A percentile compares a stretch with the other conserved stretches of the same genome.
These are phyloP conservation scores for Rhizomys pruinosus DNA, from an alignment of 2,113 vertebrate genomes.

Conservation along the genomic window DNA sequence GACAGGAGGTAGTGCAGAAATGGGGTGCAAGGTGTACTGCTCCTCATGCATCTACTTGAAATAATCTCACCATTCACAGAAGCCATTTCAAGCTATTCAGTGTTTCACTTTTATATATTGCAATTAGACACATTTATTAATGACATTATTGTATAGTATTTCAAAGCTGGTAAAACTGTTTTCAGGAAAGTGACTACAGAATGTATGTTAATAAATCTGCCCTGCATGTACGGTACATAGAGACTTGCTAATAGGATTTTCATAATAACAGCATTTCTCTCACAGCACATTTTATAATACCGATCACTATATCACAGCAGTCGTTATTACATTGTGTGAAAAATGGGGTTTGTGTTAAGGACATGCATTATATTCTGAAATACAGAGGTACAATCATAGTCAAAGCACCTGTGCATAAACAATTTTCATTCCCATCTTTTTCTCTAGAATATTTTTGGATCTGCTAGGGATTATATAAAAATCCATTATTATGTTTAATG, in stretches of 20 bases:
- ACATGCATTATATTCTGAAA: slow-evolving; percentile 51
- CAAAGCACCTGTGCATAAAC: slow-evolving; percentile 7
- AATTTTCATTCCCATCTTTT: slow-evolving; percentile 50
- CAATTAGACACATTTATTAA: slow-evolving; percentile 86
- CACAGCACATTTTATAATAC: slow-evolving; percentile 79
- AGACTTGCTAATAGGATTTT: slow-evolving; percentile 86
- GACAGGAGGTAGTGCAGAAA: slow-evolving; percentile 51
- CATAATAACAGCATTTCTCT: slow-evolving; percentile 85
- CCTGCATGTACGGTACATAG: slow-evolving; percentile 64
- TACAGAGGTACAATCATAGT: background rate
- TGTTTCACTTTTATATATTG: slow-evolving; percentile 78
- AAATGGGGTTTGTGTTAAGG: slow-evolving; percentile 81
- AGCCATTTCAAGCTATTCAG: slow-evolving; percentile 73
- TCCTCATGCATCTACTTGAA: slow-evolving; percentile 66
- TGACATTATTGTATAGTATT: slow-evolving; percentile 80
- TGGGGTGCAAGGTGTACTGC: background rate
- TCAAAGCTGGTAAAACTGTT: slow-evolving; percentile 82
- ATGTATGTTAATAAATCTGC: slow-evolving; percentile 82
- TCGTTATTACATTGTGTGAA: slow-evolving; percentile 76
- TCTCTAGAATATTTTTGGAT: background rate
- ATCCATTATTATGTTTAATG: slow-evolving; percentile 1
- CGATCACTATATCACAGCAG: slow-evolving; percentile 73
- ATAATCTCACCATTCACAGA: slow-evolving; percentile 74
- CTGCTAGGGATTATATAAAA: background rate
- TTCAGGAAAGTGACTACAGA: slow-evolving; percentile 82